Base-by-base conservation (phyloP, 2,888 invertebrate species). In the Copidosoma aretas region DNA sequence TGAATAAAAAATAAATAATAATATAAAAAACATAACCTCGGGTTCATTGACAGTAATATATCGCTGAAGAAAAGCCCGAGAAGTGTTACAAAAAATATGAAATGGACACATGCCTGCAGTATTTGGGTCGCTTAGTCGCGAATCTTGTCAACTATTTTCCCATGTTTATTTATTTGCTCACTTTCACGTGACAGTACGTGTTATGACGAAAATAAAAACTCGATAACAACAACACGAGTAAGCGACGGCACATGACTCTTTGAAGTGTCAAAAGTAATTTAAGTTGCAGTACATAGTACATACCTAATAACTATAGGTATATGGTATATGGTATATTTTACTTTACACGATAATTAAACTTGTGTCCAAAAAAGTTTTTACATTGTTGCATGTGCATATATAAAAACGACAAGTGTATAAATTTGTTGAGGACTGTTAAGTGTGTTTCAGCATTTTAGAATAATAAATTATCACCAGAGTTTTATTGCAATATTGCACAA, bases 111-210 rank as follows among this genome's bases (percentile, higher is more conserved):
- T 73, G 71, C 71, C 71, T 70, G 64, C 51, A n/a, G n/a, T n/a
- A 51, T 21, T 59, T 64, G 43, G 43, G 2, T 17, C 10, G 56
- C 51, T 46, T 70, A 70, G 54, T 67, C 65, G 15, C 25, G 54
- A 71, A 60, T 71, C 71, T 68, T 53, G 65, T 59, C 66, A 73
- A 68, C 71, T 70, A 73, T 73, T 68, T 64, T 68, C 54, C 68
- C 71, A 64, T 67, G 70, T 71, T 68, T 71, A 60, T 54, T 68
- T 71, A 60, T 54, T 68, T 71, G 65, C 54, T 68, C 66, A 57
- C 56, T 66, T 71, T 73, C 73, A 73, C 73, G 73, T 73, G 73
- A 73, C 73, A 46, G 43, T 14, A 41, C 10, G 41, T 15, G 62
- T 64, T 59, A 19, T 57, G 68, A 71, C 70, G 49, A 73, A 73